Base-by-base conservation (phyloP, 1,140 invertebrate species). In the Alviniconcha marisindica region DNA sequence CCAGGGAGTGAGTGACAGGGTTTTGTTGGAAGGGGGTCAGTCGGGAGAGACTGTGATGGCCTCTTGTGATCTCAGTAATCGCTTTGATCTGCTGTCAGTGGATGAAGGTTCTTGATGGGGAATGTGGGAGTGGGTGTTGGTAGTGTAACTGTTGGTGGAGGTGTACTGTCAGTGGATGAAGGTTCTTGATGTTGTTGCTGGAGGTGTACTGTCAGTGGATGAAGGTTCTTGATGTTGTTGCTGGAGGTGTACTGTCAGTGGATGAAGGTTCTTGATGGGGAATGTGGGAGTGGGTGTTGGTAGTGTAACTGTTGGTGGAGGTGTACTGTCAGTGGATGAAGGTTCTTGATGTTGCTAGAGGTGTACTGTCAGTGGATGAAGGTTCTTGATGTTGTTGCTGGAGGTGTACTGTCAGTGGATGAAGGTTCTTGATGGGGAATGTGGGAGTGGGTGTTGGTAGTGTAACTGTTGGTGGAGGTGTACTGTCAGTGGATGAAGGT, bases 11-110 rank as follows among this genome's bases (percentile, higher is more conserved):
- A 18, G 18, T 36, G 56, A 42, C 10, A 18, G 24, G 18, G 60
- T 31, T 33, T 12, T n/a, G 56, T 42, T 24, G 7, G 10, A 4
- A 10, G 56, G 42, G 21, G 60, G 36, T 2, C 78, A 28, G 40
- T 28, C 18, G n/a, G 78, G 14, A 63, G 31, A 24, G 2, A 21
- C 21, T 15, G 36, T 42, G 2, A 28, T 66, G 18, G 78, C 42
- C 14, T 18, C 10, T 18, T 80, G 78, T 69, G 78, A 63, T 31
- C 56, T 80, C 56, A 66, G 21, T 60, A 80, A 80, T n/a, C 56
- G 78, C n/a, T 80, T 80, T 28, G 78, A 60, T 33, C 36, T 31
- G 21, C 40, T 80, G 2, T 4, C 69, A 60, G 18, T 80, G 36
- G 78, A 66, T 12, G 78, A 44, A 42, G 56, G 48, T 24, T 71